Base-by-base conservation (phyloP, 2,797 vertebrate species). In the Epinephelus malabaricus region DNA sequence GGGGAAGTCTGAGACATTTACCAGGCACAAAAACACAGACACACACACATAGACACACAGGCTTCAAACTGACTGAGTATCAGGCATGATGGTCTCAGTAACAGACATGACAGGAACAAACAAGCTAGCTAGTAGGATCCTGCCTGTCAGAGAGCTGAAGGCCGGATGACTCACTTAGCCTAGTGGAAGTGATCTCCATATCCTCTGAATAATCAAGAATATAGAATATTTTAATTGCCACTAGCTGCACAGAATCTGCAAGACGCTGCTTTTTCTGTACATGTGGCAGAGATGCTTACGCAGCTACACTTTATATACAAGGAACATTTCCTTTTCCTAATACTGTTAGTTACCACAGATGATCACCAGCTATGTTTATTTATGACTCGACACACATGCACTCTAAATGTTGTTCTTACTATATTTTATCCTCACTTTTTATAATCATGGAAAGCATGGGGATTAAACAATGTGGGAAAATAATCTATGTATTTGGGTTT, bases 21-120 rank as follows among this genome's bases (percentile, higher is more conserved):
- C 23, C 60, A 19, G 3, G 45, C 25, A 21, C 25, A 45, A 23
- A 49, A 9, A 2, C 6, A 34, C 34, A 34, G 5, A 34, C 30
- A 34, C 34, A 34, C 5, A 54, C 30, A 50, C 21, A 47, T 7
- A 43, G 45, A 40, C 9, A 14, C 15, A 19, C 13, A 72, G 11
- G 10, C 27, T 18, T 76, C 21, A 30, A 60, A 46, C 21, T 34
- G 43, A 51, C 38, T 47, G 56, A 79, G 30, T 77, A 76, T 84
- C 64, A 66, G 58, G 64, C 43, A 51, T 62, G 81, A 84, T 85
- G 60, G 79, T 89, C 79, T 88, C 81, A 53, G 80, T 91, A 90
- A 88, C 87, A 92, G 86, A 86, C 85, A 79, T 90, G 88, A 89
- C 86, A 91, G 79, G 70, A 92, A 92, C 88, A 93, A 94, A 93